A percentile compares a stretch with the other conserved stretches of the same genome.
These are phyloP conservation scores for Tanypteryx hageni DNA, from an alignment of 2,888 invertebrate species.

Conservation along the genomic window DNA sequence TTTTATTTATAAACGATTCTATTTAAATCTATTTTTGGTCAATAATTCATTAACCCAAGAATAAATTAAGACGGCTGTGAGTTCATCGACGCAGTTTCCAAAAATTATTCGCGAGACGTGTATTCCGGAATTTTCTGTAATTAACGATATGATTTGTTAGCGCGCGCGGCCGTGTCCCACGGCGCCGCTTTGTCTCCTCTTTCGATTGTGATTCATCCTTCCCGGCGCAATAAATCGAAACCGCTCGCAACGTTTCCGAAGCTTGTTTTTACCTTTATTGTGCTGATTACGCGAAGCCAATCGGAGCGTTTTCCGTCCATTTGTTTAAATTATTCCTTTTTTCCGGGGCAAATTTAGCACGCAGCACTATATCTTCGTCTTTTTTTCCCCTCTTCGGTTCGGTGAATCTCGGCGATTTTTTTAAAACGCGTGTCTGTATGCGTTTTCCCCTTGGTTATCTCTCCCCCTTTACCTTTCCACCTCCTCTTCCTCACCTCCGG, in stretches of 20 bases:
- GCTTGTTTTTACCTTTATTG: too few species aligned
- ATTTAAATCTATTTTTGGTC: too few species aligned
- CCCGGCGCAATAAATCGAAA: not conserved
- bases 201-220: not conserved
- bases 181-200: not conserved
- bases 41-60: too few species aligned
- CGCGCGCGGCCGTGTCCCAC: too few species aligned
- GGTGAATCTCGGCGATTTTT: not conserved
- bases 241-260: not conserved
- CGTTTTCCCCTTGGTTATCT: not conserved
- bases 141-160: too few species aligned
- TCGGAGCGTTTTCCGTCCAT: too few species aligned
- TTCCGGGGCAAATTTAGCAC: not conserved
- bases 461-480: conserved; percentile 70
- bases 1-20: too few species aligned
- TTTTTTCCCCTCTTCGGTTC: not conserved
- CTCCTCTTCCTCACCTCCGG: not conserved
- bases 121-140: too few species aligned
- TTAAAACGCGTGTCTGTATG: not conserved
- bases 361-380: not conserved
- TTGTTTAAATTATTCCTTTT: not conserved
- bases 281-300: not conserved
- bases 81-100: too few species aligned
- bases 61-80: too few species aligned
- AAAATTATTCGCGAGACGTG: too few species aligned